phyloP scores from a whole-genome alignment of 2,113 vertebrate species.

The Pomatostomus ruficeps region DNA sequence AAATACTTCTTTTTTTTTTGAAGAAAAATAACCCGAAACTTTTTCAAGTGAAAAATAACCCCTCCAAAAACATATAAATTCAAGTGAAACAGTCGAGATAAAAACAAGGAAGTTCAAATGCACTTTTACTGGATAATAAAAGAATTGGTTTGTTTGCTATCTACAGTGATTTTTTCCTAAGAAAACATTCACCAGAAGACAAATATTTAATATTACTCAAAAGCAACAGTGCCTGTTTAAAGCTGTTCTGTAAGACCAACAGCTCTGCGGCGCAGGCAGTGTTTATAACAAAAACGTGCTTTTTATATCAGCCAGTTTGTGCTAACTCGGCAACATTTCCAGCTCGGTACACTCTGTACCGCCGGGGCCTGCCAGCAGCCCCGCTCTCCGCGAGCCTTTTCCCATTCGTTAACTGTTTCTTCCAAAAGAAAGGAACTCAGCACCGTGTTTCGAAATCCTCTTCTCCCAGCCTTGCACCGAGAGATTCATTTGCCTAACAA shows the following conservation, averaged over 20 bases:
- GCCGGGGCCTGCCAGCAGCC: constrained; percentile 50
- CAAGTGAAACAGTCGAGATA: neutral
- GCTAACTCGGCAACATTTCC: constrained; percentile 60
- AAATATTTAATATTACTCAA: constrained; percentile 62
- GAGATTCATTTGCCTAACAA: neutral
- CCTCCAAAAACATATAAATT: neutral
- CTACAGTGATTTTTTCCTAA: neutral
- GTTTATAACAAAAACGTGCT: constrained; percentile 62
- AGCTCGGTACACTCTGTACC: constrained; percentile 65
- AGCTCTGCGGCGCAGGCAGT: constrained; percentile 24
- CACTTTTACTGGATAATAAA: neutral
- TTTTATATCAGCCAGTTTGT: constrained; percentile 61
- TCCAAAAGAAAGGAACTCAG: constrained; percentile 7
- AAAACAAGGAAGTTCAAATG: neutral
- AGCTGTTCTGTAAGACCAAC: constrained; percentile 32
- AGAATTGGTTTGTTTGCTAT: neutral
- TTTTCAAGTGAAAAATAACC: neutral
- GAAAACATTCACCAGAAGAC: constrained; percentile 27
- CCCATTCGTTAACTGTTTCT: constrained; percentile 51
- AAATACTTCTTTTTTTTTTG: neutral
- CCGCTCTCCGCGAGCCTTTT: constrained; percentile 10
- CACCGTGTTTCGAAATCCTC: neutral
- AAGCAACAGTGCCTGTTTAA: constrained; percentile 41
- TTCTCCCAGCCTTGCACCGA: neutral
- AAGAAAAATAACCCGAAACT: neutral